Conservation (phyloP, 2,888 invertebrate species). For the Ophonus ardosiacus region DNA sequence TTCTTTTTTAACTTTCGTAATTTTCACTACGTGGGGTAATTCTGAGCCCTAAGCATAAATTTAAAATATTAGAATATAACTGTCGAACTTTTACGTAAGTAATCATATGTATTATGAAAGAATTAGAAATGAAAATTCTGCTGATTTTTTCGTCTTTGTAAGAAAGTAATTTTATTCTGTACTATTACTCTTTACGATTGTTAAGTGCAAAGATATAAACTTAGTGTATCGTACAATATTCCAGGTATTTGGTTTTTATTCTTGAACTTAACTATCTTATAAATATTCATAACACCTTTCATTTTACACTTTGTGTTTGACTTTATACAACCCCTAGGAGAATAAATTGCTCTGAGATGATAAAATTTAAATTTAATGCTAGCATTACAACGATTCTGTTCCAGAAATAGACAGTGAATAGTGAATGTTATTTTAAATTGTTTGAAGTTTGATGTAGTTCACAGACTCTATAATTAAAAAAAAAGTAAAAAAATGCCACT, state of each 20-base stretch:
- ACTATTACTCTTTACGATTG: neutral
- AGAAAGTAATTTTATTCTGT: no score
- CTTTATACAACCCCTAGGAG: neutral
- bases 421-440: neutral
- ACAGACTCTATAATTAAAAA: no score
- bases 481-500: no score
- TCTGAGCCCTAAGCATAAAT: no score
- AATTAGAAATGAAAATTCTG: no score
- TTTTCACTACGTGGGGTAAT: no score
- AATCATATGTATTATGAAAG: no score
- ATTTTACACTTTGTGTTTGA: slow-evolving; percentile 13
- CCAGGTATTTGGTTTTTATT: slow-evolving; percentile 25
- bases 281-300: slow-evolving; percentile 14
- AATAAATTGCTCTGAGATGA: neutral
- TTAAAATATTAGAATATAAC: no score
- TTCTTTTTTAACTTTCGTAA: no score
- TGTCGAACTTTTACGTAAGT: no score
- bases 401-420: neutral
- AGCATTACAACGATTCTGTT: neutral
- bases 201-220: neutral
- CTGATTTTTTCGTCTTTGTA: no score
- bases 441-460: no score
- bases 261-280: slow-evolving; percentile 8
- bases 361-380: slow-evolving; percentile 9
- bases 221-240: slow-evolving; percentile 1